A percentile compares a stretch with the other conserved stretches of the same genome.
phyloP scores from a whole-genome alignment of 1,140 invertebrate genomes.

The Phortica variegata region DNA sequence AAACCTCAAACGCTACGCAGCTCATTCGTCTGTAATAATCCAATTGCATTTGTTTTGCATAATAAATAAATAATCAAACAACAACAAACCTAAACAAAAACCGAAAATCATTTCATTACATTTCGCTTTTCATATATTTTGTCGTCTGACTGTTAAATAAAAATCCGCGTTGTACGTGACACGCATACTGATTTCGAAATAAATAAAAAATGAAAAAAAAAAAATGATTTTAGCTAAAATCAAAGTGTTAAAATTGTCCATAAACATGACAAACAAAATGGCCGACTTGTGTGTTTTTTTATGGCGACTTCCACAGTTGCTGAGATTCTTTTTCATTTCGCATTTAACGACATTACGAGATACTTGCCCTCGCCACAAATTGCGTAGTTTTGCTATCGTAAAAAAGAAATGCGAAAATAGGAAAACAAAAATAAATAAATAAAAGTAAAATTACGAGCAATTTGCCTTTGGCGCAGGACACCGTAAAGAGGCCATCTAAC shows the following conservation, averaged over 20 bases:
- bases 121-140: slow-evolving; percentile 22
- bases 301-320: slow-evolving; percentile 25
- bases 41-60: slow-evolving; percentile 53
- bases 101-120: slow-evolving; percentile 7
- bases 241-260: slow-evolving; percentile 53
- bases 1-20: too few species aligned
- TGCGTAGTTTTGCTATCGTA: slow-evolving; percentile 21
- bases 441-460: too few species aligned
- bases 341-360: too few species aligned
- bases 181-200: too few species aligned
- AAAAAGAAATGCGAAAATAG: slow-evolving; percentile 44
- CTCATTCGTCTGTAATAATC: slow-evolving; percentile 53
- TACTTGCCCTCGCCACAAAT: slow-evolving; percentile 29
- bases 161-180: too few species aligned
- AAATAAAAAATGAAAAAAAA: too few species aligned
- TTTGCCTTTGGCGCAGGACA: too few species aligned
- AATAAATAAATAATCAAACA: slow-evolving; percentile 46
- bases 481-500: too few species aligned
- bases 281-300: slow-evolving; percentile 47
- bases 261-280: slow-evolving; percentile 44
- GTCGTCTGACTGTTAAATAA: too few species aligned
- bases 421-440: too few species aligned
- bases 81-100: slow-evolving; percentile 3
- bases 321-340: slow-evolving; percentile 35
- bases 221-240: slow-evolving; percentile 50